Percentiles rank a stretch among this genome's conserved stretches.
These are phyloP conservation scores for Apeira syringaria DNA, from an alignment of 2,888 invertebrate genomes.

Conservation along the genomic window DNA sequence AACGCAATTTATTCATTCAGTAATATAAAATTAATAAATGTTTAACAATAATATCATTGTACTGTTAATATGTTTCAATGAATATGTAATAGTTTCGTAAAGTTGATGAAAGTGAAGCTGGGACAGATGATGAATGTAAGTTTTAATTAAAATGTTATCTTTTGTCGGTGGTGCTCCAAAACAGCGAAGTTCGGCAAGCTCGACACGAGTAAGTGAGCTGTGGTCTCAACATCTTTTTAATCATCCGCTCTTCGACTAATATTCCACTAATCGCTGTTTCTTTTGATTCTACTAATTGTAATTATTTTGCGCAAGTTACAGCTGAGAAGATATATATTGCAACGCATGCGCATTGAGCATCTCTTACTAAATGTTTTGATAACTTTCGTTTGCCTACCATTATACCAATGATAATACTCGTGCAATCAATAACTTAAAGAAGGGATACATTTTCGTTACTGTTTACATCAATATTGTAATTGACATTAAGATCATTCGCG, in stretches of 20 bases:
- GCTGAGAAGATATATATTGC: constrained; percentile 55
- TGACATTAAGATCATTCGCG: too few relatives aligned
- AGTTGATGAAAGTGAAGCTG: background rate
- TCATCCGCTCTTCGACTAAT: constrained; percentile 75
- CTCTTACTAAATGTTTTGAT: constrained; percentile 55
- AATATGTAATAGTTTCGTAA: background rate
- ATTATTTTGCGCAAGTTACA: constrained; percentile 58
- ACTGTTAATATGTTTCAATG: too few relatives aligned
- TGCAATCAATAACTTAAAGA: constrained; percentile 13
- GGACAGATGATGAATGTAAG: constrained; percentile 28
- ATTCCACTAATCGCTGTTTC: constrained; percentile 72
- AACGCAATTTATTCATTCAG: too few relatives aligned
- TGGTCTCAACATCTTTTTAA: constrained; percentile 79
- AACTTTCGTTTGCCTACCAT: constrained; percentile 51
- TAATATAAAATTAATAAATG: too few relatives aligned
- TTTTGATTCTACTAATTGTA: constrained; percentile 69
- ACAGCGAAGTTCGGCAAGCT: constrained; percentile 80
- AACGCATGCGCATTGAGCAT: constrained; percentile 65
- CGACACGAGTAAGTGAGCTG: constrained; percentile 82
- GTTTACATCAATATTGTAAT: too few relatives aligned
- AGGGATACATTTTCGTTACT: constrained; percentile 47
- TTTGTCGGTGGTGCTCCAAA: constrained; percentile 82
- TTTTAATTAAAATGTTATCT: constrained; percentile 77
- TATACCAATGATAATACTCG: constrained; percentile 25
- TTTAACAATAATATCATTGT: too few relatives aligned